These are phyloP conservation scores for Aethina tumida DNA, from an alignment of 1,140 invertebrate species.

Conservation along the genomic window DNA sequence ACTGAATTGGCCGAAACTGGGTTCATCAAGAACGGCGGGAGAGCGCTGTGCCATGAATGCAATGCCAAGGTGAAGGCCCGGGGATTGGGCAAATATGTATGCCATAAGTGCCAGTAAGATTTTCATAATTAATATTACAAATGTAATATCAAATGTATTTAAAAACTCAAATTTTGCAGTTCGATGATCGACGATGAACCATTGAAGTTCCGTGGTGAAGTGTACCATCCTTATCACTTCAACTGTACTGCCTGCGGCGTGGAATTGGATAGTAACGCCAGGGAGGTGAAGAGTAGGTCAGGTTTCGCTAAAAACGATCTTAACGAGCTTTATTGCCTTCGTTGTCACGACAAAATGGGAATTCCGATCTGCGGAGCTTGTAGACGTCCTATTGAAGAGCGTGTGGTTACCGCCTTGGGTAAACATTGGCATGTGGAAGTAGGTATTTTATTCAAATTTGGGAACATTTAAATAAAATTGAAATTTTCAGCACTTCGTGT, in stretches of 20 bases:
- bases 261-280: constrained; percentile 80
- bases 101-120: constrained; percentile 96
- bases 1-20: constrained; percentile 90
- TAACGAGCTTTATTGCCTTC: constrained; percentile 93
- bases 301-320: constrained; percentile 87
- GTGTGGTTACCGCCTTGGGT: constrained; percentile 93
- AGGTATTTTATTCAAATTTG: constrained; percentile 14
- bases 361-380: constrained; percentile 96
- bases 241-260: constrained; percentile 88
- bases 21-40: constrained; percentile 88
- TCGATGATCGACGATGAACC: constrained; percentile 95
- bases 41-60: constrained; percentile 94
- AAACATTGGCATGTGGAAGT: constrained; percentile 99
- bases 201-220: constrained; percentile 90
- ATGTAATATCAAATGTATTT: constrained; percentile 16
- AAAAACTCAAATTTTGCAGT: constrained; percentile 44
- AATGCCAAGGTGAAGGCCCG: constrained; percentile 93
- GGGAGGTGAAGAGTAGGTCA: constrained; percentile 78
- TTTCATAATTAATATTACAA: constrained; percentile 1
- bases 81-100: constrained; percentile 93
- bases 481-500: constrained; percentile 85
- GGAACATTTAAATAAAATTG: too few relatives aligned
- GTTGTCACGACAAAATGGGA: constrained; percentile 99
- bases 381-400: constrained; percentile 89
- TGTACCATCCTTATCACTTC: constrained; percentile 99